Evolutionary conservation across 2,113 vertebrate species (phyloP).

Genomic region (Polyodon spathula): DNA sequence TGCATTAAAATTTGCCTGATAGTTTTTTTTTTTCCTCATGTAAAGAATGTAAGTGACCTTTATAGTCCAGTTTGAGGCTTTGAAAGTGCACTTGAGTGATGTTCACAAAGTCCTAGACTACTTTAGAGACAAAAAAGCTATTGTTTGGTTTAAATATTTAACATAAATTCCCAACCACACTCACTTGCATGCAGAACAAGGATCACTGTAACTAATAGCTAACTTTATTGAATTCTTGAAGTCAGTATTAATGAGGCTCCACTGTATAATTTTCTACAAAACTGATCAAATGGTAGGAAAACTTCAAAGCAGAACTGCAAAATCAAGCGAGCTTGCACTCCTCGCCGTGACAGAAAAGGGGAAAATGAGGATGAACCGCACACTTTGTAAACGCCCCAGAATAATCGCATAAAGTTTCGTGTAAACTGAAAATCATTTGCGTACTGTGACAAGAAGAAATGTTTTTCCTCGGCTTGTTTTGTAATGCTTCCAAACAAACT

Average conservation of each 20-base stretch:
- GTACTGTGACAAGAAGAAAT: too few relatives aligned
- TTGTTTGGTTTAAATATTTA: slow-evolving; percentile 28
- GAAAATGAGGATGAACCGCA: slow-evolving; percentile 3
- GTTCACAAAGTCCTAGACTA: slow-evolving; percentile 25
- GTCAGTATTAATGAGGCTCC: slow-evolving; percentile 24
- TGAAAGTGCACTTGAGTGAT: slow-evolving; percentile 21
- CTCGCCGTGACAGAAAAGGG: background rate
- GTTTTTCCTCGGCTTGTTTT: too few relatives aligned
- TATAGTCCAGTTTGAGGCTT: slow-evolving; percentile 26
- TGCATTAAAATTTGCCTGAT: slow-evolving; percentile 29
- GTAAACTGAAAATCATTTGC: too few relatives aligned
- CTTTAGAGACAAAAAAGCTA: slow-evolving; percentile 17
- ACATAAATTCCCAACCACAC: slow-evolving; percentile 25
- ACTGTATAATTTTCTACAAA: slow-evolving; percentile 22
- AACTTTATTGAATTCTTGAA: slow-evolving; percentile 16
- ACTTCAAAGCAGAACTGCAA: slow-evolving; percentile 20
- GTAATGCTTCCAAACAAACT: too few relatives aligned
- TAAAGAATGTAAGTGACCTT: slow-evolving; percentile 25
- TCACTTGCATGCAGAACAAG: slow-evolving; percentile 24
- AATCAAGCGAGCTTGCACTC: background rate
- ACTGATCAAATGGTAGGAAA: slow-evolving; percentile 23
- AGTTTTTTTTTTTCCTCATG: slow-evolving; percentile 26
- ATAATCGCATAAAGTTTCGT: too few relatives aligned
- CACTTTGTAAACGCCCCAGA: slow-evolving; percentile 14
- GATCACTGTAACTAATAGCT: slow-evolving; percentile 21